Evolutionary conservation across 2,797 vertebrate genomes (phyloP), one percentile per base, ranked within the genome.

Genomic region (Pipistrellus pipistrellus): DNA sequence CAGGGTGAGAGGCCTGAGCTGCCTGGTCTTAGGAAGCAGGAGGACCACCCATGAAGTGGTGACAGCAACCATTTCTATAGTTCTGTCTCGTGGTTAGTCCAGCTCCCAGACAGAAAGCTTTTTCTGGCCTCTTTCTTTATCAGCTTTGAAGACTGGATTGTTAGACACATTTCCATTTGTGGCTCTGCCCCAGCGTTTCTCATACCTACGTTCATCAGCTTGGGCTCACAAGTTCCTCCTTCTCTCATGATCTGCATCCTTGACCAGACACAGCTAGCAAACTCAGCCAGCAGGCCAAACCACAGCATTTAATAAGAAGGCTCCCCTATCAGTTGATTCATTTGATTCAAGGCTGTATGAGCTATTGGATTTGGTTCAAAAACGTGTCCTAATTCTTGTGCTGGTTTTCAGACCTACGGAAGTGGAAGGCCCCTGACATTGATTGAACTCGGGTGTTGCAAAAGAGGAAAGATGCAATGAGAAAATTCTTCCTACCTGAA

Each of bases 301-400:
- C 32, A 53, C 6, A 71, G 9, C 23, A 44, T 85, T 83, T 90
- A 94, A 92, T 94, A 78, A 90, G 15, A 75, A 73, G 44, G 4
- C 30, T 75, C 85, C 87, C 35, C 32, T 82, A 12, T 85, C 88
- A 90, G 90, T 92, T 71, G 53, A 59, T 73, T 90, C 27, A 75
- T 71, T 92, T 95, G 92, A 93, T 92, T 92, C 78, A 88, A 71
- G 88, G 69, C 51, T 83, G 15, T 78, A 35, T 68, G 41, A 89
- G 55, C 41, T 53, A 8, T 81, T 94, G 35, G 71, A 73, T 78
- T 93, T 85, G 35, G 35, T 48, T 91, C 88, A 93, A 85, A 55
- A 93, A 30, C 8, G 68, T 77, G 10, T 35, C 17, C 48, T 95
- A 48, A 82, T 72, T 72, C 41, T 92, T 77, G 62, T 18, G 15